Evolutionary conservation across 2,888 invertebrate genomes (phyloP).

Genomic region (Orthonychiurus folsomi): DNA sequence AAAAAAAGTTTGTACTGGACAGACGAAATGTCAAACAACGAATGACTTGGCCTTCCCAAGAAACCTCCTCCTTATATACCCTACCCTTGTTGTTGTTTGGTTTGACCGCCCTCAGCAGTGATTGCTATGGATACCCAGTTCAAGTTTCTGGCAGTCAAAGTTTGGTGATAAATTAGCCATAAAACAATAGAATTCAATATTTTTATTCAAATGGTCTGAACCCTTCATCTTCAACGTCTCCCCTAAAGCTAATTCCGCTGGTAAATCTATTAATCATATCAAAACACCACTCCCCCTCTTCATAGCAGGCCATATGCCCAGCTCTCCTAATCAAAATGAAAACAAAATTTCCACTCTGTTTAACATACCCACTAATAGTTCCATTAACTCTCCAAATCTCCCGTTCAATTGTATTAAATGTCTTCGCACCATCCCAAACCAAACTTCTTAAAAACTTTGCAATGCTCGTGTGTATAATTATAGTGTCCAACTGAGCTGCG

Average conservation of each 20-base stretch:
- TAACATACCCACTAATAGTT: slow-evolving; percentile 10
- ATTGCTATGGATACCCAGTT: no score
- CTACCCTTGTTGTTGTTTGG: no score
- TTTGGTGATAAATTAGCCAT: no score
- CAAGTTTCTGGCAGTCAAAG: no score
- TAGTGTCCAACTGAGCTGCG: slow-evolving; percentile 8
- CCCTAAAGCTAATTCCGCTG: not conserved
- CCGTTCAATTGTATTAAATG: not conserved
- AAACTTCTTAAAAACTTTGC: slow-evolving; percentile 2
- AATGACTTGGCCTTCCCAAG: no score
- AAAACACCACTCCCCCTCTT: slow-evolving; percentile 9
- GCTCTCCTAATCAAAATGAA: slow-evolving; percentile 6
- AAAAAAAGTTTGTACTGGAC: no score
- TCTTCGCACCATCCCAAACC: not conserved
- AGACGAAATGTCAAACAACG: no score
- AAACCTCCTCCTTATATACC: no score
- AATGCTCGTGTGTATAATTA: not conserved
- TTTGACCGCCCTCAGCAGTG: no score
- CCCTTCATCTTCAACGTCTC: not conserved
- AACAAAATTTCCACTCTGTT: not conserved
- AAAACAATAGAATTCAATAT: not conserved
- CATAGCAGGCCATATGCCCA: slow-evolving; percentile 3
- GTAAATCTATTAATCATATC: slow-evolving; percentile 13
- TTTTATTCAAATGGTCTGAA: no score
- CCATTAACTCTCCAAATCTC: slow-evolving; percentile 13